Conservation (phyloP, 2,797 vertebrate species). For the Furcifer pardalis region DNA sequence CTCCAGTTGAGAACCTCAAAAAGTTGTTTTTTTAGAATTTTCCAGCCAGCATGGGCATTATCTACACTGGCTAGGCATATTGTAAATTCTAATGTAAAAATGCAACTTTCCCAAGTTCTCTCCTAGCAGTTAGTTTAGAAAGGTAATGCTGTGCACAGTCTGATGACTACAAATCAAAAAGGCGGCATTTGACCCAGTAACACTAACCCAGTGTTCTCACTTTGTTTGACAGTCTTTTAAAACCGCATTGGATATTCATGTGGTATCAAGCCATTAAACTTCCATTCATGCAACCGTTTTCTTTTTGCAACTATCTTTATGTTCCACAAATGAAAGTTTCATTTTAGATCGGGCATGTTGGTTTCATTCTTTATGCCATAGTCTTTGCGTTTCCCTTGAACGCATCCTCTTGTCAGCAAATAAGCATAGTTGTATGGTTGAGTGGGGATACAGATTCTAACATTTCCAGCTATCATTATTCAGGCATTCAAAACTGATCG, state of each 20-base stretch:
- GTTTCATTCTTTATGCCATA: constrained; percentile 46
- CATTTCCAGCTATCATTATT: constrained; percentile 49
- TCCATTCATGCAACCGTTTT: not conserved
- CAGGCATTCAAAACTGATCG: constrained; percentile 53
- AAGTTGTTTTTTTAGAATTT: no score
- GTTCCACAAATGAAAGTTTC: constrained; percentile 45
- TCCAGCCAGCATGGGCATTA: no score
- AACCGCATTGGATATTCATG: not conserved
- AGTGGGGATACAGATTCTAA: constrained; percentile 32
- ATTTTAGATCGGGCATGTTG: constrained; percentile 28
- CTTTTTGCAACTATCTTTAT: not conserved
- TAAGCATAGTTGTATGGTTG: constrained; percentile 28
- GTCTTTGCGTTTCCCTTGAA: constrained; percentile 55
- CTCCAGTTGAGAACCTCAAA: no score
- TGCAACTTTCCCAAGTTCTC: not conserved
- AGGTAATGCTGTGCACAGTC: not conserved
- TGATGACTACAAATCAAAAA: not conserved
- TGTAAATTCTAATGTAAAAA: no score
- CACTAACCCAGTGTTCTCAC: not conserved
- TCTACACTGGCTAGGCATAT: no score
- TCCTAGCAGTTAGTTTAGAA: not conserved
- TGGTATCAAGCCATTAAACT: not conserved
- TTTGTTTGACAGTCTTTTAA: not conserved
- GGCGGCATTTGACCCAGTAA: not conserved
- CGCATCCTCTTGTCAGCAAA: constrained; percentile 42